Evolutionary conservation across 1,140 invertebrate genomes (phyloP), one percentile per base, ranked within the genome.

Genomic region (Bombus sibiricus): DNA sequence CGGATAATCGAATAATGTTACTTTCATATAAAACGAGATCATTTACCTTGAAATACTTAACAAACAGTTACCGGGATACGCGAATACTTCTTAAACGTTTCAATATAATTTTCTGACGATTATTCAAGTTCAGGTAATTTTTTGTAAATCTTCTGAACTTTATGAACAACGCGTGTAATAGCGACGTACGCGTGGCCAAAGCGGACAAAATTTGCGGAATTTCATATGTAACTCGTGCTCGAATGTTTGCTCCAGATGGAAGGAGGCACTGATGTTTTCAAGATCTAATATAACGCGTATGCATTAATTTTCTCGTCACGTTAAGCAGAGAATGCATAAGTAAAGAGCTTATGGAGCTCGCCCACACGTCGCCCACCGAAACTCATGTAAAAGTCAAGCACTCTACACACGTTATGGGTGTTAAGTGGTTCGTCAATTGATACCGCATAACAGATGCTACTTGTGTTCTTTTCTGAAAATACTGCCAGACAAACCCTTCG

Each of bases 391-490:
- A 88, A 91, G 88, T 82, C 80, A 91, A 90, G 86, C 87, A 87
- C 76, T 75, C 84, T 82, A 84, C 83, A 84, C 84, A 53, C 87
- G 89, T 91, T 89, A 85, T 68, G 75, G 75, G 78, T 90, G 91
- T 91, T 92, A 92, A 92, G 88, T 91, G 91, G 88, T 87, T 74
- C 86, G 91, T 91, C 91, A 86, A 92, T 90, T 87, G 91, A 82
- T 87, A 91, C 84, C 73, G 85, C 86, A 83, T 80, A 89, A 83
- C 82, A 73, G 71, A 85, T 82, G 66, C 64, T 71, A 64, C 79
- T 89, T 82, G 83, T 84, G 41, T 66, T 71, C 34, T 73, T 78
- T 85, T 71, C 64, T 69, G 32, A n/a, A 85, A 75, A 84, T 66
- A 83, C 69, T 87, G 43, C 12, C 22, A 18, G 37, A 5, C 47